Evolutionary conservation across 2,113 vertebrate genomes (phyloP), one percentile per base, ranked within the genome.

Genomic region (Heterochromis multidens): DNA sequence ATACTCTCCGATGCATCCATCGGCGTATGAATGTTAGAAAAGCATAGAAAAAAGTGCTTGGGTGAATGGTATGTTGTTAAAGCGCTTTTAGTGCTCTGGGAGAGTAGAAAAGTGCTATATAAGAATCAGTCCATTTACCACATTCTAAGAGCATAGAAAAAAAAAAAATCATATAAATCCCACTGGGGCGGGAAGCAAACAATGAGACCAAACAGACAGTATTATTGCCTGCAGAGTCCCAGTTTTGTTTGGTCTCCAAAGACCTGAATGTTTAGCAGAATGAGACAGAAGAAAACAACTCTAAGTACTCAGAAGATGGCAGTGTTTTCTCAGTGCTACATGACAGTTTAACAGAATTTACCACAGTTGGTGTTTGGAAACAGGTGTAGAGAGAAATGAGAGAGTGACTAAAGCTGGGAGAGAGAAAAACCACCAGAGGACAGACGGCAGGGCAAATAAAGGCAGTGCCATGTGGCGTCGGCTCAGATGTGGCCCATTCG

Each of bases 301-400:
- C 5, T 37, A 80, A 83, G 70, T 12, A 67, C 23, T 40, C 3
- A 0, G 19, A 54, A 83, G 80, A 72, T 80, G 61, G 6, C 62
- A 56, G 25, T 85, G 62, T 89, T 91, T 79, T 61, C 52, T 77
- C 56, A 27, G 43, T 76, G 62, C 43, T 83, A 7, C 65, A 78
- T 1, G 23, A 72, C 23, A 57, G 54, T 87, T 77, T 59, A 82
- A 58, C 19, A n/a, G 21, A 77, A 77, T 80, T 74, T 61, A 79
- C 33, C 67, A 61, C 40, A 72, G 40, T 29, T 29, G 27, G 40
- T 21, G 89, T 82, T 82, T 52, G 27, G 57, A 54, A 80, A 43
- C 77, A 74, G 70, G 77, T 85, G 56, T 52, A 46, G 40, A 46
- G 25, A 29, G 35, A 67, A 43, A 25, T 2, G n/a, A 67, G 16